Evolutionary conservation across 30 jellyfish, hydroid and myxozoan genomes (phyloP).

Genomic region (Turritopsis dohrnii): DNA sequence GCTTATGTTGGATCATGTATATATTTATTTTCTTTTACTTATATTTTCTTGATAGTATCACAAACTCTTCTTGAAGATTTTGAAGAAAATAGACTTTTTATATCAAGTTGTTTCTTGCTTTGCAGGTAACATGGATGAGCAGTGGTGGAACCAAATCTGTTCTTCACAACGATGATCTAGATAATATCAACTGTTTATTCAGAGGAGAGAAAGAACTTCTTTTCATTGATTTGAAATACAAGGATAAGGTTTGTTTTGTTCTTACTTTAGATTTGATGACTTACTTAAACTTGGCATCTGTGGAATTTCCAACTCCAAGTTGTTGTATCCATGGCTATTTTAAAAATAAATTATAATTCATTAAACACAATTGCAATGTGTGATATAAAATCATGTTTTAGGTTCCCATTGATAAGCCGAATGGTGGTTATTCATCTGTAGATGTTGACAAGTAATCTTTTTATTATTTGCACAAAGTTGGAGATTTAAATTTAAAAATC

Average conservation of each 20-base stretch:
- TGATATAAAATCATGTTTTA: background rate
- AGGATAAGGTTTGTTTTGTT: slow-evolving; percentile 38
- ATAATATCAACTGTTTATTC: slow-evolving; percentile 76
- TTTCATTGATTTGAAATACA: slow-evolving; percentile 49
- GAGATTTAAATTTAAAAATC: too few species aligned
- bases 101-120: background rate
- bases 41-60: too few species aligned
- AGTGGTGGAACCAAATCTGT: slow-evolving; percentile 97
- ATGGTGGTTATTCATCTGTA: slow-evolving; percentile 69
- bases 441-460: slow-evolving; percentile 75
- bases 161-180: slow-evolving; percentile 78
- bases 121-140: slow-evolving; percentile 88
- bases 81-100: too few species aligned
- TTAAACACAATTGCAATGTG: background rate
- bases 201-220: slow-evolving; percentile 74
- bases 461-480: background rate
- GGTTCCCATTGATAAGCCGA: slow-evolving; percentile 75
- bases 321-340: too few species aligned
- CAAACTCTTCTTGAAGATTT: too few species aligned
- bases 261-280: background rate
- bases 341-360: too few species aligned
- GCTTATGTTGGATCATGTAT: slow-evolving; percentile 44
- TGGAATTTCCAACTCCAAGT: too few species aligned
- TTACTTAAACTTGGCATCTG: too few species aligned
- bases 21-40: background rate